Base-by-base conservation (phyloP, 2,888 invertebrate genomes). In the Calameuta filiformis region DNA sequence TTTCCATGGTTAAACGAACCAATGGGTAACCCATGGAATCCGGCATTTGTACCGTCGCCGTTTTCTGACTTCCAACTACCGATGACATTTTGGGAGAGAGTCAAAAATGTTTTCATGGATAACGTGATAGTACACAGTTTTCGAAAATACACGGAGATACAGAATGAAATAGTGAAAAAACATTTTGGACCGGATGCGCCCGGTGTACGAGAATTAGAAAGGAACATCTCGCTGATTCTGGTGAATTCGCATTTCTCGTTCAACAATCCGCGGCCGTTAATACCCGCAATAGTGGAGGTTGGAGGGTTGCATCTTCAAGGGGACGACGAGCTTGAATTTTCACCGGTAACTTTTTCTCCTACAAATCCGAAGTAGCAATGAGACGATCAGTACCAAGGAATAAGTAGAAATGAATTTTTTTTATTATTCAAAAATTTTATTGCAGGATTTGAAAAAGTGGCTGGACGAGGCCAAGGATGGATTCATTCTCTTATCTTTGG, bases 211-310 rank as follows among this genome's bases (percentile, higher is more conserved):
- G 68, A 73, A n/a, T 40, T 79, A 34, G 79, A 79, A 68, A 85
- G 81, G 35, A 88, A 89, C 77, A 81, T 90, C 81, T 76, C 83
- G 34, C 35, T 91, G 15, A 85, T 92, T 75, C 90, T 92, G 82
- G 90, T 93, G 1, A 93, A 93, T 82, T 92, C 92, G 34, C 93
- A 93, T 85, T 93, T 92, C 82, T 92, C 93, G 6, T 81, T 93
- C 69, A 92, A 92, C 76, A 93, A 93, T 0, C 90, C 92, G 0
- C 92, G 92, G 73, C 90, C 93, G 1, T 83, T 92, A 76, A 92
- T 92, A 0, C 91, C 93, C 1, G 91, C 92, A 79, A 90, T 93
- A 23, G 86, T 93, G 40, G 93, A 93, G 85, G 84, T 93, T 79
- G 93, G 93, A 6, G 93, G 93, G 2, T 86, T 93, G 79, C 93